phyloP scores from a whole-genome alignment of 2,797 vertebrate species.

The Eutrigla gurnardus region DNA sequence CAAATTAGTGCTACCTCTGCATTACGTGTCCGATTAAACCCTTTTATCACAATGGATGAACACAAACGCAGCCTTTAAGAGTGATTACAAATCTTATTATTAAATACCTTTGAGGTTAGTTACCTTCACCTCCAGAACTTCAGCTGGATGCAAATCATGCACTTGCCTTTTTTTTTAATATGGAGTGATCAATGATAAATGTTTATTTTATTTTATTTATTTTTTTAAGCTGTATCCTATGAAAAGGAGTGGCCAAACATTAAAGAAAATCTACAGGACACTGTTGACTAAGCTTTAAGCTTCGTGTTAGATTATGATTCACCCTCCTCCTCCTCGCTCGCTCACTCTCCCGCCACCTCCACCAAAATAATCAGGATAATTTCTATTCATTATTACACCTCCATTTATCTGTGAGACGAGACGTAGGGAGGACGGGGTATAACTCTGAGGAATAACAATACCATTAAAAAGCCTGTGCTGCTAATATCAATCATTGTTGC shows the following conservation, averaged over 20 bases:
- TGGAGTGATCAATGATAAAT: not conserved
- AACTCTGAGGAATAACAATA: slow-evolving; percentile 94
- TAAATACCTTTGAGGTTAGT: not conserved
- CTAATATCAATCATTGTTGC: slow-evolving; percentile 97
- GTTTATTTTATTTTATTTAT: no score
- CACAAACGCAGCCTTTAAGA: not conserved
- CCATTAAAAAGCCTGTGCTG: slow-evolving; percentile 92
- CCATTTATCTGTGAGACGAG: slow-evolving; percentile 81
- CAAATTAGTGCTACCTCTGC: not conserved
- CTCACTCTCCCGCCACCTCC: slow-evolving; percentile 54
- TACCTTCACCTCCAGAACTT: not conserved
- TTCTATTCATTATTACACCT: slow-evolving; percentile 85
- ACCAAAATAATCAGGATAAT: slow-evolving; percentile 81
- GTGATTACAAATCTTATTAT: not conserved
- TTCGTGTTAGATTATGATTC: slow-evolving; percentile 64
- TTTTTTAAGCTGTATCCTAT: not conserved
- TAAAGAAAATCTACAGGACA: slow-evolving; percentile 37
- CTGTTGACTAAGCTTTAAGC: slow-evolving; percentile 67
- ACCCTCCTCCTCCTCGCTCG: slow-evolving; percentile 17
- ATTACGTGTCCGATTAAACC: not conserved
- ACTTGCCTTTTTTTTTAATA: not conserved
- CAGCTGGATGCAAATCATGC: not conserved
- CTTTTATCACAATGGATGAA: not conserved
- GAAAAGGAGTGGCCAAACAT: not conserved
- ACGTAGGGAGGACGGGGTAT: slow-evolving; percentile 80